Evolutionary conservation across 1,140 invertebrate genomes (phyloP).

Genomic region (Maconellicoccus hirsutus): DNA sequence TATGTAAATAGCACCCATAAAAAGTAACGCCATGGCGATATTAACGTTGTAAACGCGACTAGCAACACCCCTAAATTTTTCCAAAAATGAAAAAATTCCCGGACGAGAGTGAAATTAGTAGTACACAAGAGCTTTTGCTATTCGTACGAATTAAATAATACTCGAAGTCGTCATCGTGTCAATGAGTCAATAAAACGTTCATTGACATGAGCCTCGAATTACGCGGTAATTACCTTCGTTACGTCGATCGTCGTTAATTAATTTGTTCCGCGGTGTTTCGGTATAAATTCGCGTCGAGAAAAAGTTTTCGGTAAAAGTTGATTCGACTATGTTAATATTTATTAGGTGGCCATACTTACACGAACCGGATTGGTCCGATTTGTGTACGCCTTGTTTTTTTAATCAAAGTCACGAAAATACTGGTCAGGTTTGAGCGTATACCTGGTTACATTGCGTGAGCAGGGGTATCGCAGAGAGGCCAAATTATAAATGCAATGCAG

Average conservation of each 20-base stretch:
- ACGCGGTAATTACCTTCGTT: background rate
- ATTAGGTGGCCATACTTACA: background rate
- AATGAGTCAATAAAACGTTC: background rate
- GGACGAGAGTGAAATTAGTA: too few species aligned
- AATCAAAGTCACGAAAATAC: constrained; percentile 9
- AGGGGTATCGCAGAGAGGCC: background rate
- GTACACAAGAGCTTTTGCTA: too few species aligned
- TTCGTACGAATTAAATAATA: too few species aligned
- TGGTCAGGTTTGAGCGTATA: background rate
- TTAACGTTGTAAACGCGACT: background rate
- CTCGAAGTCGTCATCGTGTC: too few species aligned
- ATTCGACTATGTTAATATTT: background rate
- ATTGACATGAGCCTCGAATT: background rate
- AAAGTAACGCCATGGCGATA: background rate
- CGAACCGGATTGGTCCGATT: constrained; percentile 6
- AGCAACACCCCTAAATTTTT: background rate
- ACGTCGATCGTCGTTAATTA: background rate
- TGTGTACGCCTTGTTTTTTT: constrained; percentile 6
- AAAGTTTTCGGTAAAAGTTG: too few species aligned
- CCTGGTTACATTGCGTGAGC: background rate
- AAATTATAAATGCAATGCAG: background rate
- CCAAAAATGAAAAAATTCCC: background rate
- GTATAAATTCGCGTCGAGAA: too few species aligned
- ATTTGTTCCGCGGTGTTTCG: background rate
- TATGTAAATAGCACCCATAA: background rate